Evolutionary conservation across 2,113 vertebrate genomes (phyloP).

Genomic region (Melanotaenia duboulayi): DNA sequence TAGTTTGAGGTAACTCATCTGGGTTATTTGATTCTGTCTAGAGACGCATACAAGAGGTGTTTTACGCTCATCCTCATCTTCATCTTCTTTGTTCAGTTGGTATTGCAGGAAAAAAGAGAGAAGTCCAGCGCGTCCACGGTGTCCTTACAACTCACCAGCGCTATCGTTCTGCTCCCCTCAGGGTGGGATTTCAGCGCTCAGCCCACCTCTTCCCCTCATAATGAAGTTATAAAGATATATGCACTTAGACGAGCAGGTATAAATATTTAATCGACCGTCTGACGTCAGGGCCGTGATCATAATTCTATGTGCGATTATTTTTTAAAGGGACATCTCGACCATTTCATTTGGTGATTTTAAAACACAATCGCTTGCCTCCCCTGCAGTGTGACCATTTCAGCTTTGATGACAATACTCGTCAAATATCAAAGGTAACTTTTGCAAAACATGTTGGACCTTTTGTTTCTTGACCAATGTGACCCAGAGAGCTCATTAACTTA

Average conservation of each 20-base stretch:
- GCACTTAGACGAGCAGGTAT: constrained; percentile 59
- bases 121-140: constrained; percentile 36
- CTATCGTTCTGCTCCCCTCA: constrained; percentile 30
- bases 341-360: neutral
- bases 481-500: neutral
- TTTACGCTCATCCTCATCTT: constrained; percentile 9
- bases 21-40: constrained; percentile 1
- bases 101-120: constrained; percentile 3
- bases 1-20: constrained; percentile 37
- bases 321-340: constrained; percentile 66
- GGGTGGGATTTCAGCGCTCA: constrained; percentile 27
- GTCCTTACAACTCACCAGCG: constrained; percentile 13
- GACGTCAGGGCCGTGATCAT: constrained; percentile 86
- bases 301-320: constrained; percentile 63
- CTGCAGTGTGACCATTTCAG: neutral
- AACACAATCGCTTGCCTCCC: neutral
- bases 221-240: constrained; percentile 73
- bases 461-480: neutral
- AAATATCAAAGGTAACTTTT: neutral
- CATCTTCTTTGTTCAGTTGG: constrained; percentile 9
- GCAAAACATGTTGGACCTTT: neutral
- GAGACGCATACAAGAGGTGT: constrained; percentile 19
- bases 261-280: constrained; percentile 87
- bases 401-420: neutral
- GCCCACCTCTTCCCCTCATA: constrained; percentile 60